Percentiles rank a stretch among this genome's conserved stretches.
Evolutionary conservation across 2,888 invertebrate species (phyloP).

Genomic region (Altica lythri): DNA sequence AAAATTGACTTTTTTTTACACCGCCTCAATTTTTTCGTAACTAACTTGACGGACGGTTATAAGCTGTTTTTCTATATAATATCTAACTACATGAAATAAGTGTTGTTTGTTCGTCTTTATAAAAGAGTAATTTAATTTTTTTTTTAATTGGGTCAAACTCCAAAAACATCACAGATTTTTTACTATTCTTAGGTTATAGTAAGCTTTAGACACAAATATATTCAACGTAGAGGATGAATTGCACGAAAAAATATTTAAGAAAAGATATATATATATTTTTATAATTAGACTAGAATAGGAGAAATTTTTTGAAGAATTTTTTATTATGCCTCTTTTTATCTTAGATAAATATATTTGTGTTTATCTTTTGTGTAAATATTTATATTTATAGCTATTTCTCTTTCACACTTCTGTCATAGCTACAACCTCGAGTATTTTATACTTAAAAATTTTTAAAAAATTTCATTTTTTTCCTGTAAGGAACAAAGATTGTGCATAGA

Average conservation of each 20-base stretch:
- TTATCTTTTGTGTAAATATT: conserved; percentile 12
- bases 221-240: conserved; percentile 15
- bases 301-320: conserved; percentile 15
- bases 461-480: conserved; percentile 1
- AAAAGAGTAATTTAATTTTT: conserved; percentile 29
- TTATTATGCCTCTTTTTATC: conserved; percentile 12
- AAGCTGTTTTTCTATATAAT: conserved; percentile 27
- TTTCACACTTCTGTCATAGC: conserved; percentile 20
- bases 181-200: conserved; percentile 46
- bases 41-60: conserved; percentile 34
- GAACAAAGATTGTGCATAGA: conserved; percentile 1
- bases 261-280: conserved; percentile 11
- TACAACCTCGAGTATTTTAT: conserved; percentile 24
- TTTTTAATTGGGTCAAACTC: conserved; percentile 39
- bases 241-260: conserved; percentile 2
- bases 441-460: conserved; percentile 9
- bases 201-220: conserved; percentile 35
- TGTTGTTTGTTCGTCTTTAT: conserved; percentile 29
- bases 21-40: conserved; percentile 25
- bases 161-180: conserved; percentile 46
- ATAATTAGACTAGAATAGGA: conserved; percentile 33
- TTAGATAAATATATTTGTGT: conserved; percentile 29
- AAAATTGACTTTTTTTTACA: conserved; percentile 19
- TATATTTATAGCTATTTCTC: conserved; percentile 20
- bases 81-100: conserved; percentile 22